Conservation (phyloP, 2,888 invertebrate genomes). For the Pollenia angustigena region DNA sequence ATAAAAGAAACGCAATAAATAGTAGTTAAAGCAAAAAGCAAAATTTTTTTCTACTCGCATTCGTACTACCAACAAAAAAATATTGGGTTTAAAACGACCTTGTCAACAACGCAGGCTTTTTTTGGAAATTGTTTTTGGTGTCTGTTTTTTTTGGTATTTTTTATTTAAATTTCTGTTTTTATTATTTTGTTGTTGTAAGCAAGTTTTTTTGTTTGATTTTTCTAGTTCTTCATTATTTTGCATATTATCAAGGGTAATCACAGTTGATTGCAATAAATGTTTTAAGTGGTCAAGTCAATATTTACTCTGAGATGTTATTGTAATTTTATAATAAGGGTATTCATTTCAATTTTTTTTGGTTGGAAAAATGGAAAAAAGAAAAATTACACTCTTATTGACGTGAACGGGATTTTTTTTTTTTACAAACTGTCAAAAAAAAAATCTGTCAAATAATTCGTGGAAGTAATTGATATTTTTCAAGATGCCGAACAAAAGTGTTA, state of each 20-base stretch:
- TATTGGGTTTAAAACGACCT: conserved; percentile 65
- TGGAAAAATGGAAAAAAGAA: too few relatives aligned
- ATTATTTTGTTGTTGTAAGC: conserved; percentile 16
- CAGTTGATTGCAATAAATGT: conserved; percentile 1
- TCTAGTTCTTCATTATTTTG: not conserved
- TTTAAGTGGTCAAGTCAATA: conserved; percentile 10
- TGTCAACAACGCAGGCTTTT: conserved; percentile 65
- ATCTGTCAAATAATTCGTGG: too few relatives aligned
- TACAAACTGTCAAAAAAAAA: too few relatives aligned
- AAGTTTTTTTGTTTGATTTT: not conserved
- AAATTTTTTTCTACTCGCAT: not conserved
- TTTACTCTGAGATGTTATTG: not conserved
- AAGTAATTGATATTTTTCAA: too few relatives aligned
- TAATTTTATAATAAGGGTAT: not conserved
- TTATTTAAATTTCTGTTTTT: conserved; percentile 15
- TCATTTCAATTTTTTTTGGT: too few relatives aligned
- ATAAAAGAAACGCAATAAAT: not conserved
- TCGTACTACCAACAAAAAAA: conserved; percentile 16
- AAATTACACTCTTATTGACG: too few relatives aligned
- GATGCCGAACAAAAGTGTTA: too few relatives aligned
- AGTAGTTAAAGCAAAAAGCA: not conserved
- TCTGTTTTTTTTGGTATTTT: conserved; percentile 10
- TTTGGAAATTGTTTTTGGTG: conserved; percentile 36
- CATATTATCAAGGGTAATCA: conserved; percentile 26
- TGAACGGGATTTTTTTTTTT: too few relatives aligned